phyloP scores from a whole-genome alignment of 2,113 vertebrate species.

The Heterochromis multidens region DNA sequence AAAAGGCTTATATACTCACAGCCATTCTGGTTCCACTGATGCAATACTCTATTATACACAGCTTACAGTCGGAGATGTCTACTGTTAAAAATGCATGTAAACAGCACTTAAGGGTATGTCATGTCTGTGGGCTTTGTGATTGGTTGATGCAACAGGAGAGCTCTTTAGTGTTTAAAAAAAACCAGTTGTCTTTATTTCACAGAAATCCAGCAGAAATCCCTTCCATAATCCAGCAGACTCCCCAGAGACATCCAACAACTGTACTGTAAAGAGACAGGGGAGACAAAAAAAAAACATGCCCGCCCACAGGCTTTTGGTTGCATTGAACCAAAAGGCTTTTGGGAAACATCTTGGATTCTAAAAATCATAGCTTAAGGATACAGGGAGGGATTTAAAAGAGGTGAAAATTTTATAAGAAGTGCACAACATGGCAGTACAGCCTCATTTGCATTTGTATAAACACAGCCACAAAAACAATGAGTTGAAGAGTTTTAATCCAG shows the following conservation, averaged over 20 bases:
- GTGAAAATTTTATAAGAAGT: not conserved
- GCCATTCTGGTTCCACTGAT: conserved; percentile 33
- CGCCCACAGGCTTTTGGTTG: conserved; percentile 42
- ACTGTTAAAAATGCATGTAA: conserved; percentile 47
- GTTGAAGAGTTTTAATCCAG: not conserved
- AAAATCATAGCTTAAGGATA: conserved; percentile 25
- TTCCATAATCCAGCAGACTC: conserved; percentile 57
- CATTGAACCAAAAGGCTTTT: conserved; percentile 33
- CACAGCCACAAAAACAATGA: conserved; percentile 12
- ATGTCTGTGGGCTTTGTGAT: conserved; percentile 23
- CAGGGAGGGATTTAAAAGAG: conserved; percentile 28
- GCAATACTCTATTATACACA: conserved; percentile 42
- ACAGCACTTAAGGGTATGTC: conserved; percentile 41
- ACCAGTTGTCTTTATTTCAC: conserved; percentile 40
- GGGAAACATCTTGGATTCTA: conserved; percentile 19
- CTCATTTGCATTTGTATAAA: conserved; percentile 43
- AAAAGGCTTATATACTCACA: conserved; percentile 2
- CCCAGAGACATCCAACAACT: conserved; percentile 51
- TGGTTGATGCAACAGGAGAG: conserved; percentile 56
- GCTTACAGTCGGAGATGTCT: conserved; percentile 24
- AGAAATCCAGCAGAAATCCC: conserved; percentile 60
- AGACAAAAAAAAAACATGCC: not conserved
- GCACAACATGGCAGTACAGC: not conserved
- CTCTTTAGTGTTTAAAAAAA: not conserved
- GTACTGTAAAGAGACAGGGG: not conserved